Evolutionary conservation across 2,888 invertebrate genomes (phyloP), one percentile per base, ranked within the genome.

Genomic region (Orthonychiurus folsomi): DNA sequence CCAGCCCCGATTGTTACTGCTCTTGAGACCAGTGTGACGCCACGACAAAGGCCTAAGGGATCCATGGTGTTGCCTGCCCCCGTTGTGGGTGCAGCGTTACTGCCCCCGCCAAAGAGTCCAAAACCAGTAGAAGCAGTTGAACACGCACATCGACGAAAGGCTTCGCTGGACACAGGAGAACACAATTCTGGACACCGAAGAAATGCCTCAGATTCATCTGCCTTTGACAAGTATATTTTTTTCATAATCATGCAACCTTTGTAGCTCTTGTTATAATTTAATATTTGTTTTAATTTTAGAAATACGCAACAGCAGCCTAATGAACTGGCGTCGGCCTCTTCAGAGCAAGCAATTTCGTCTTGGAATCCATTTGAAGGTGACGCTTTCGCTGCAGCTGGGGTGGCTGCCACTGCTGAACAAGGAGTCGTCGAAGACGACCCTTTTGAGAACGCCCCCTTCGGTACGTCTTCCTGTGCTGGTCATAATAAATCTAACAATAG

Each of bases 151-250:
- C 80, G 89, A 60, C 81, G 90, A 63, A 89, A 89, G 76, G 87
- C 88, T 77, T 89, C 89, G 15, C 15, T 37, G 15, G 37, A 37
- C 9, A 37, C 37, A 5, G 9, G 9, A 5, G 37, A 37, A 37
- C 37, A 37, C 37, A 23, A 66, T 1, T 71, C 74, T 60, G 83
- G 84, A 5, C 89, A 90, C 76, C 80, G 89, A 60, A 81, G 90
- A 63, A 89, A 89, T 76, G 87, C 88, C 77, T 89, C 89, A 75
- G 90, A 90, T 75, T 89, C 89, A 1, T 86, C 87, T 61, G 87
- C 88, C 71, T 88, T 88, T 74, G 86, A 86, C 76, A 87, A 87
- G 87, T 87, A 21, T 59, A n/a, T n/a, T 23, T 24, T 18, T 59
- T 48, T 48, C 12, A n/a, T n/a, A n/a, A n/a, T n/a, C n/a, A n/a